phyloP scores from a whole-genome alignment of 2,113 vertebrate genomes.

The Ceyx cyanopectus region DNA sequence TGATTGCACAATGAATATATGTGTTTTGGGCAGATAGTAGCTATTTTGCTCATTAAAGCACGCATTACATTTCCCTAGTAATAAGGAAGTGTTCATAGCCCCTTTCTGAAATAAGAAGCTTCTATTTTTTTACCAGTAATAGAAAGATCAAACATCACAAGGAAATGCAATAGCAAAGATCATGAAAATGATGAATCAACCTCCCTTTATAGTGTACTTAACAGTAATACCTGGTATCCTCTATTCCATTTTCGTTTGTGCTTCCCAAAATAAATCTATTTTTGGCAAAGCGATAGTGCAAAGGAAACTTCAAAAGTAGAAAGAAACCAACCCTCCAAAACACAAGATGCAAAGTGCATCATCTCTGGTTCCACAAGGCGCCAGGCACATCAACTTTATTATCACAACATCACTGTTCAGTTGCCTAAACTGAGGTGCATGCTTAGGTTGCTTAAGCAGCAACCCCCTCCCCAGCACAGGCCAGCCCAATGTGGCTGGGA shows the following conservation, averaged over 20 bases:
- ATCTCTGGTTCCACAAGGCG: background rate
- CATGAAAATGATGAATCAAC: constrained; percentile 3
- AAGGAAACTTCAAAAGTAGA: background rate
- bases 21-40: constrained; percentile 52
- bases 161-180: background rate
- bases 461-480: background rate
- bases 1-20: constrained; percentile 59
- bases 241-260: background rate
- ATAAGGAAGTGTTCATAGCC: constrained; percentile 10
- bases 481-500: fast-evolving
- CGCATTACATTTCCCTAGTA: constrained; percentile 12
- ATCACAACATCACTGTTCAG: background rate
- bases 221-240: background rate
- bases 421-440: background rate
- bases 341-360: fast-evolving
- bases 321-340: background rate
- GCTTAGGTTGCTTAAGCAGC: background rate
- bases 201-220: background rate
- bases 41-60: constrained; percentile 38
- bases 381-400: background rate
- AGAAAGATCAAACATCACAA: constrained; percentile 45
- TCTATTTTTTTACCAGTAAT: constrained; percentile 5
- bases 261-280: background rate
- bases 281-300: background rate
- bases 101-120: background rate